These are phyloP conservation scores for Columbina picui DNA, from an alignment of 2,113 vertebrate genomes.

Conservation along the genomic window DNA sequence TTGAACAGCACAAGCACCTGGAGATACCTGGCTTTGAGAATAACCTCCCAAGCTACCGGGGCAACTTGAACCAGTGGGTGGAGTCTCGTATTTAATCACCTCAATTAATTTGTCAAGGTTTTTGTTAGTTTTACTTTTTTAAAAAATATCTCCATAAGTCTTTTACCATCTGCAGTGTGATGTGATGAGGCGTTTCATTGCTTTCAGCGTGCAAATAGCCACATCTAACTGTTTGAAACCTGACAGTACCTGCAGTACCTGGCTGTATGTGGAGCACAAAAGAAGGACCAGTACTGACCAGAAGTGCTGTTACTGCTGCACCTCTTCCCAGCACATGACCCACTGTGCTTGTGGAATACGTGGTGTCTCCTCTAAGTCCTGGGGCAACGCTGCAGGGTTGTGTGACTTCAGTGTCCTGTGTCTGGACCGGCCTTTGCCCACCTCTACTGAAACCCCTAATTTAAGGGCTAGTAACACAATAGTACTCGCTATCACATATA, in stretches of 20 bases:
- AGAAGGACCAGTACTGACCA: background rate
- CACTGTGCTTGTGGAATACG: background rate
- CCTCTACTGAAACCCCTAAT: background rate
- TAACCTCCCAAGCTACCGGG: background rate
- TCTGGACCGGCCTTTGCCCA: background rate
- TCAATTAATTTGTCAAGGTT: background rate
- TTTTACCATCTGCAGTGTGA: background rate
- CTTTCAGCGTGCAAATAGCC: background rate
- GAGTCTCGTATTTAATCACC: background rate
- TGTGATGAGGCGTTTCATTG: background rate
- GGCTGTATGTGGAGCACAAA: background rate
- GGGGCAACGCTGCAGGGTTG: background rate
- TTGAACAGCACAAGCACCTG: slow-evolving; percentile 1
- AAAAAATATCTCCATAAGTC: background rate
- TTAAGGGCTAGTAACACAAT: background rate
- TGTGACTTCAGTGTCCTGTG: background rate
- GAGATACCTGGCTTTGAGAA: slow-evolving; percentile 27
- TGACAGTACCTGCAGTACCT: background rate
- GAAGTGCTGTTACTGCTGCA: background rate
- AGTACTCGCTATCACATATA: background rate
- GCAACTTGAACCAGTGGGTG: background rate
- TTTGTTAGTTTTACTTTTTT: background rate
- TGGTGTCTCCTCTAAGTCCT: background rate
- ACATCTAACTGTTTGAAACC: background rate
- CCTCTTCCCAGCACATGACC: background rate